Evolutionary conservation across 1,140 invertebrate genomes (phyloP).

Genomic region (Anoplophora glabripennis): DNA sequence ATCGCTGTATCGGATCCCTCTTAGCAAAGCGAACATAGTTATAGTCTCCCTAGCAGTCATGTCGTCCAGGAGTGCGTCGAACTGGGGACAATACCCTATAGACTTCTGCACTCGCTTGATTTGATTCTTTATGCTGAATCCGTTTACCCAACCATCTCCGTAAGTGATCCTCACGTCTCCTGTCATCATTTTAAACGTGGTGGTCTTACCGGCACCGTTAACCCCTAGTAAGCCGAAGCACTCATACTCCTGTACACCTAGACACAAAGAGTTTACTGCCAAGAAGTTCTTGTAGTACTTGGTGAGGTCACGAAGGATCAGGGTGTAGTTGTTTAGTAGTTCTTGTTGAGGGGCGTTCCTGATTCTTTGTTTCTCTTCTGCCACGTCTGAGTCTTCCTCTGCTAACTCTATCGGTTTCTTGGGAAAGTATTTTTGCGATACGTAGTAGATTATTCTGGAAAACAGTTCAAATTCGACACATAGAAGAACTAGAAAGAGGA

Average conservation of each 20-base stretch:
- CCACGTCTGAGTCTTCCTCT: conserved; percentile 52
- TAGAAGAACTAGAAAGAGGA: conserved; percentile 49
- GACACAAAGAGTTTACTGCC: conserved; percentile 71
- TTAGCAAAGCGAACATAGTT: conserved; percentile 69
- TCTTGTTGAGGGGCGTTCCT: conserved; percentile 27
- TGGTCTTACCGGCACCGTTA: conserved; percentile 77
- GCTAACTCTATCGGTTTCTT: conserved; percentile 17
- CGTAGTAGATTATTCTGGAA: conserved; percentile 44
- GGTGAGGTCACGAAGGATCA: conserved; percentile 55
- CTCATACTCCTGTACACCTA: conserved; percentile 61
- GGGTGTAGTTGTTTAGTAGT: conserved; percentile 42
- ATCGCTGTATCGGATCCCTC: conserved; percentile 61
- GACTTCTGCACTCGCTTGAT: conserved; percentile 58
- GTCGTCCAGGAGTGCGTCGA: conserved; percentile 78
- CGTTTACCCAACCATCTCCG: conserved; percentile 41
- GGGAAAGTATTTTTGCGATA: conserved; percentile 21
- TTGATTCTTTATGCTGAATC: conserved; percentile 54
- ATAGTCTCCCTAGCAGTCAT: conserved; percentile 79
- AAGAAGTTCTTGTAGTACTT: conserved; percentile 68
- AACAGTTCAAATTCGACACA: conserved; percentile 53
- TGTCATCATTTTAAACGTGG: conserved; percentile 87
- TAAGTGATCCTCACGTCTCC: conserved; percentile 65
- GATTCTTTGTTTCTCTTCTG: conserved; percentile 48
- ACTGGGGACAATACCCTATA: conserved; percentile 81
- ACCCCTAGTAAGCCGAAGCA: conserved; percentile 89